Evolutionary conservation across 2,888 invertebrate species (phyloP), one percentile per base, ranked within the genome.

Genomic region (Lottia scabra): DNA sequence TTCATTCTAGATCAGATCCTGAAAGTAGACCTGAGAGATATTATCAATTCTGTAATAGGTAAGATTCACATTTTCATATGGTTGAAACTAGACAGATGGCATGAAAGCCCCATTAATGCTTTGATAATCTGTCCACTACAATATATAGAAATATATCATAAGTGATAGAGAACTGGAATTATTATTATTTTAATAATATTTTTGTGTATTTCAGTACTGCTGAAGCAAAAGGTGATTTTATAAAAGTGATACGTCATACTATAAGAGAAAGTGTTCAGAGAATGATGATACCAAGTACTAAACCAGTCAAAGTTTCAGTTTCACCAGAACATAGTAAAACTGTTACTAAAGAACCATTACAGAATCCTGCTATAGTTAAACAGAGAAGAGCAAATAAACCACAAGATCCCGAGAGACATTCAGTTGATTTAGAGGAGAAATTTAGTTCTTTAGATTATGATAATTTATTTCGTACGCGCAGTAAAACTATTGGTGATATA

Each of bases 261-360:
- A 98, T 98, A 85, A 93, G 98, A 78, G 98, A 98, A 91, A 97
- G 97, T 75, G 98, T 98, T 64, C 93, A 97, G 84, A 97, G 97
- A 90, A 98, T 98, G 98, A 95, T 96, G 86, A 94, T 98, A 90
- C 97, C 97, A 27, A 65, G 77, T 38, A 72, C 67, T 62, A 74
- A 73, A 46, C 73, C 67, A 64, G 48, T 74, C 71, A 68, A 75
- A 73, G 64, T 72, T 68, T 12, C 77, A 75, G 70, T 66, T 66
- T 15, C 19, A 70, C 46, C 64, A 71, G 45, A 75, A 69, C 38
- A 38, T 38, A 38, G 8, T 8, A 38, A 38, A 10, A 46, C 48
- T 30, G 56, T 56, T 38, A 46, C 70, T 23, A 46, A 65, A 44
- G 66, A 56, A 62, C 70, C 66, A 6, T 48, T 65, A 38, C 65